These are phyloP conservation scores for Montipora capricornis DNA, from an alignment of 64 coral and sea anemone genomes.

Conservation along the genomic window DNA sequence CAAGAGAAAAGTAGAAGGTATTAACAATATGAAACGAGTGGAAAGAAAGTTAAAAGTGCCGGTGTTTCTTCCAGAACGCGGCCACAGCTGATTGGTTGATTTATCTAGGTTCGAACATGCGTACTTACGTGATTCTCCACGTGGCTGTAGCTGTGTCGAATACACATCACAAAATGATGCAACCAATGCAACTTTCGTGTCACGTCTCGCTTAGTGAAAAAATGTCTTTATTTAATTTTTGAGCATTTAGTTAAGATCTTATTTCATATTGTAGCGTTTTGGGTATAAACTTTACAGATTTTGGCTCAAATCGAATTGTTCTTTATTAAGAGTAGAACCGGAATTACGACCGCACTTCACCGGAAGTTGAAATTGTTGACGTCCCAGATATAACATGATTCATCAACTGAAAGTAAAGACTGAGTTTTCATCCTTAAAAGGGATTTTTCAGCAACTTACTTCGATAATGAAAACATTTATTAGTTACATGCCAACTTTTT, in stretches of 20 bases:
- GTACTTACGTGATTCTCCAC: conserved; percentile 51
- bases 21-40: background rate
- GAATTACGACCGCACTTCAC: background rate
- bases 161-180: conserved; percentile 58
- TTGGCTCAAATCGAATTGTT: background rate
- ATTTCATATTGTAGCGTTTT: background rate
- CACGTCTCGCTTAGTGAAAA: background rate
- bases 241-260: background rate
- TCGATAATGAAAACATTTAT: too few species aligned
- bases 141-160: conserved; percentile 61
- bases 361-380: background rate
- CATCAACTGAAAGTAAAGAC: too few species aligned
- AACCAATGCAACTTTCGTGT: background rate
- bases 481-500: too few species aligned
- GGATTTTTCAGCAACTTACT: too few species aligned
- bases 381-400: too few species aligned
- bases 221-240: background rate
- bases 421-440: too few species aligned
- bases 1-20: background rate
- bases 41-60: conserved; percentile 79
- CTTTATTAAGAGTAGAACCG: background rate
- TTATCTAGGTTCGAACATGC: conserved; percentile 60
- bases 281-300: background rate
- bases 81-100: conserved; percentile 93
- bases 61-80: conserved; percentile 91